A percentile compares a stretch with the other conserved stretches of the same genome.
phyloP scores from a whole-genome alignment of 2,113 vertebrate genomes.

The Tenebrosternarchus preto region DNA sequence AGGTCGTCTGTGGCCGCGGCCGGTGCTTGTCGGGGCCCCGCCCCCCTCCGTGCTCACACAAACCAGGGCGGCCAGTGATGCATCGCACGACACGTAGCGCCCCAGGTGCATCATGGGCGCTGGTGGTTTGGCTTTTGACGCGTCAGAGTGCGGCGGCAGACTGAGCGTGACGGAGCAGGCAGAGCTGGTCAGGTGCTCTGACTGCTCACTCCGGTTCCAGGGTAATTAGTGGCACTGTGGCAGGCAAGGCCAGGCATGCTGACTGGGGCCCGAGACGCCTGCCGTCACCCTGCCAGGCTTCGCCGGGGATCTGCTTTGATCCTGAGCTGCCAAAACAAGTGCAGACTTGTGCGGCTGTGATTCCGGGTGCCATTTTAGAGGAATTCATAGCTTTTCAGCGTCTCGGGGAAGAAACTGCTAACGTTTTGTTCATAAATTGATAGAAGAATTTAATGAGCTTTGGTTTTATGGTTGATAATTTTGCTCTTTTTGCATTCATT shows the following conservation, averaged over 20 bases:
- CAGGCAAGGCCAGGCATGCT: conserved; percentile 70
- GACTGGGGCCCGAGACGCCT: not conserved
- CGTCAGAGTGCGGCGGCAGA: not conserved
- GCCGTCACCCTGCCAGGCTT: conserved; percentile 8
- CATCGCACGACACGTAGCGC: conserved; percentile 28
- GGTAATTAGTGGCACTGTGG: conserved; percentile 67
- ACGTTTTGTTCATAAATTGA: not conserved
- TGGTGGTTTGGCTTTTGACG: conserved; percentile 51
- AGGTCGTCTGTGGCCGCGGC: conserved; percentile 48
- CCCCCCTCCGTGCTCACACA: conserved; percentile 14
- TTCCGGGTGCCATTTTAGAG: conserved; percentile 38
- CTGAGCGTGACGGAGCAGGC: conserved; percentile 65
- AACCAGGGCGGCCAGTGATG: conserved; percentile 28
- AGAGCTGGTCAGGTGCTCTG: conserved; percentile 66
- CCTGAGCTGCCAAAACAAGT: conserved; percentile 40
- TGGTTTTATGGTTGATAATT: not conserved
- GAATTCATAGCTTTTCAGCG: conserved; percentile 3
- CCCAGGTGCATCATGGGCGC: conserved; percentile 51
- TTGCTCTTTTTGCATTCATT: not conserved
- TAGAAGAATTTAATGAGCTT: not conserved
- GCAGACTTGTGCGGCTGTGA: conserved; percentile 47
- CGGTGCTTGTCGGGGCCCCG: conserved; percentile 42
- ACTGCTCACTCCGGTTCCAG: conserved; percentile 60
- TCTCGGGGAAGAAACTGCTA: not conserved
- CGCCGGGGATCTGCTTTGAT: conserved; percentile 40